A percentile compares a stretch with the other conserved stretches of the same genome.
Evolutionary conservation across 2,888 invertebrate species (phyloP).

Genomic region (Eulithis testata): DNA sequence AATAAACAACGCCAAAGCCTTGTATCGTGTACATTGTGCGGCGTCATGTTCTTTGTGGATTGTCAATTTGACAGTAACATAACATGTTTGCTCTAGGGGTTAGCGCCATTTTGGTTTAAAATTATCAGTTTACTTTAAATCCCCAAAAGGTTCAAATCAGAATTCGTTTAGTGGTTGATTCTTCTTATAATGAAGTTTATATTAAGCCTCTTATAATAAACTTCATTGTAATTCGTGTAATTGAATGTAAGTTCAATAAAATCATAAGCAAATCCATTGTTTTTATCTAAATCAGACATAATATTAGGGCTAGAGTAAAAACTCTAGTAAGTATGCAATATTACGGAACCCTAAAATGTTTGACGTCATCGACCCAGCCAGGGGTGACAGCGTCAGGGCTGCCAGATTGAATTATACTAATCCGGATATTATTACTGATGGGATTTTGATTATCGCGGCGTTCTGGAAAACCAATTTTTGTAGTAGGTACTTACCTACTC

Average conservation of each 20-base stretch:
- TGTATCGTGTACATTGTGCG: not conserved
- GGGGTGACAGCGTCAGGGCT: conserved; percentile 22
- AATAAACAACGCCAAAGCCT: conserved; percentile 10
- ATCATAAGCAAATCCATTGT: no score
- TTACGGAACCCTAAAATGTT: conserved; percentile 22
- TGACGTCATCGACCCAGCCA: conserved; percentile 34
- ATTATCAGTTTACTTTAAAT: no score
- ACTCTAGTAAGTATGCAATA: not conserved
- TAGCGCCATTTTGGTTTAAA: no score
- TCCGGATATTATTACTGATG: conserved; percentile 29
- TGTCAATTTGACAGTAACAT: conserved; percentile 3
- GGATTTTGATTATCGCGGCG: conserved; percentile 19
- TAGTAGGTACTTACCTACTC: no score
- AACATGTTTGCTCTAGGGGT: not conserved
- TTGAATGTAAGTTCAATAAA: no score
- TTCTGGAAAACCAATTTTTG: not conserved
- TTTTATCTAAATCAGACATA: no score
- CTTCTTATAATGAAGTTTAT: no score
- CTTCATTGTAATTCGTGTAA: no score
- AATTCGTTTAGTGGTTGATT: no score
- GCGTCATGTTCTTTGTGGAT: not conserved
- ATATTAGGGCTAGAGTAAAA: no score
- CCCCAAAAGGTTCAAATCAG: no score
- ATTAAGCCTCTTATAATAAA: no score
- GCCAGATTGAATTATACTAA: conserved; percentile 30